Conservation (phyloP, 1,140 invertebrate genomes). For the Drosophila sp. region DNA sequence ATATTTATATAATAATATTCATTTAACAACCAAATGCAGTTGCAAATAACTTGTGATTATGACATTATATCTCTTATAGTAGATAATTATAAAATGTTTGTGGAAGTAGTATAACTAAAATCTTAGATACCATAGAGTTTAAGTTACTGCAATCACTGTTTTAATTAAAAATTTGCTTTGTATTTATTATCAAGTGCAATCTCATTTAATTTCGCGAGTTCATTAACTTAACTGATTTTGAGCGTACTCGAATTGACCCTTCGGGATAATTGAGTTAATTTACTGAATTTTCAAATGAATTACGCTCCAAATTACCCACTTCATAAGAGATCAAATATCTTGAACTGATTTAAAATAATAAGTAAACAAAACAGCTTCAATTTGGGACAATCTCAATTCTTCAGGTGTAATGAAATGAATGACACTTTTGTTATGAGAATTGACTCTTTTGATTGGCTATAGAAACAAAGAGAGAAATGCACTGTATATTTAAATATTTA, state of each 20-base stretch:
- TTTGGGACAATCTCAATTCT: not conserved
- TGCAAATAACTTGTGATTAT: no score
- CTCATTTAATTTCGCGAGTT: slow-evolving; percentile 26
- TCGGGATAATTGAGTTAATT: slow-evolving; percentile 37
- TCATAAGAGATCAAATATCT: not conserved
- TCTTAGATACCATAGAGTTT: no score
- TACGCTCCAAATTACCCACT: not conserved
- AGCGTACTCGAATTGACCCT: slow-evolving; percentile 2
- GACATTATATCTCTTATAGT: no score
- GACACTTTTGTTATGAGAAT: not conserved
- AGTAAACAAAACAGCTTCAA: no score
- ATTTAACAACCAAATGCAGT: no score
- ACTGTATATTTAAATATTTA: not conserved
- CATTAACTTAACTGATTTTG: slow-evolving; percentile 27
- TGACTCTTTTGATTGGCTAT: not conserved
- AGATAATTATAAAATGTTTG: no score
- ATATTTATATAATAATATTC: no score
- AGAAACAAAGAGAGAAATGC: not conserved
- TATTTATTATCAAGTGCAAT: not conserved
- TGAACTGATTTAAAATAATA: not conserved
- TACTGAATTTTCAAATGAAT: slow-evolving; percentile 6
- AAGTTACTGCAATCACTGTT: not conserved
- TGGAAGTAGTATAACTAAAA: no score
- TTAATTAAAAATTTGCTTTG: slow-evolving; percentile 30
- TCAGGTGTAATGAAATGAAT: not conserved